Evolutionary conservation across 2,797 vertebrate genomes (phyloP), one percentile per base, ranked within the genome.

Genomic region (Enteromius thamalakanensis): DNA sequence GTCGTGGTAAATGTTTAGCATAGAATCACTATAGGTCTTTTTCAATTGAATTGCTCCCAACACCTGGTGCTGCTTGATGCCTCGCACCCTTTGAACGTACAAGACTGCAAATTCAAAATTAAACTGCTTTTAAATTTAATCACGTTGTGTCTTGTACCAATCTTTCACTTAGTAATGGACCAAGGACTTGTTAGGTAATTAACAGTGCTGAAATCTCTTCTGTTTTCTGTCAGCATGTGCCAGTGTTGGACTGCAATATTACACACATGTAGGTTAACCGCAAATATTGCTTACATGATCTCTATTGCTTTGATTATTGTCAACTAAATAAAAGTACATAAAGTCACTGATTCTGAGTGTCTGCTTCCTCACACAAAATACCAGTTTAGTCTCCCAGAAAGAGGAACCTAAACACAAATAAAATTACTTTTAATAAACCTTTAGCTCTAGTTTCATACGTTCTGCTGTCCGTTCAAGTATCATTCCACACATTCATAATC

Each of bases 241-340:
- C 47, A 14, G 29, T 81, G 51, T 45, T 70, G 45, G 78, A 53
- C 40, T 71, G 55, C 23, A 21, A 32, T 3, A 37, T 55, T 84
- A 49, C 17, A 51, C 17, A 26, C 64, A 2, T 15, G 11, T 21
- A 17, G 72, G 3, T 23, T 15, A 34, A 68, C 47, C 9, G 26
- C 1, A 15, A 65, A 62, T 71, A 68, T 53, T 81, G 84, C 62
- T 79, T 74, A 0, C 34, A 17, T 53, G 67, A 51, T 72, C 69
- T 71, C 37, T 34, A 83, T 67, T 89, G 81, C 80, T 89, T 60
- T 83, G 45, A 74, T 80, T 88, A 74, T 80, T 88, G 75, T 86
- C 75, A 85, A 86, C 68, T 82, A 49, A 91, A 90, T 89, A 90
- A 90, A 91, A 79, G 68, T 26, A 76, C 12, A 3, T 29, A 11